These are phyloP conservation scores for Torymus auratus DNA, from an alignment of 2,888 invertebrate species.

Conservation along the genomic window DNA sequence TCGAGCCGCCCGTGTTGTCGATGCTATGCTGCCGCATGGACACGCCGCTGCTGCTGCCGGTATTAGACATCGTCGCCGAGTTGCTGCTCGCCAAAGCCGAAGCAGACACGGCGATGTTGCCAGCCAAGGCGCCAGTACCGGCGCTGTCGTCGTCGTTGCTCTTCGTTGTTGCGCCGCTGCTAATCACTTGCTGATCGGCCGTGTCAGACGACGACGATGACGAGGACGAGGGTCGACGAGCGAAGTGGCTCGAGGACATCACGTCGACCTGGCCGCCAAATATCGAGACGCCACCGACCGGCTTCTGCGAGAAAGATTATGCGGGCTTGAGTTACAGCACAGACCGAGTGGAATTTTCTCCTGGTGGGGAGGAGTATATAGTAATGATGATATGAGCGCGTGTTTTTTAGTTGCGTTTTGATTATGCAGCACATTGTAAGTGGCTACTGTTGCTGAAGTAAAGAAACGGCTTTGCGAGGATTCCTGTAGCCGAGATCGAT, in stretches of 20 bases:
- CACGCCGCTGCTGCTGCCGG: slow-evolving; percentile 67
- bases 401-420: neutral
- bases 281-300: slow-evolving; percentile 80
- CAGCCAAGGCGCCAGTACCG: slow-evolving; percentile 7
- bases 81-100: slow-evolving; percentile 2
- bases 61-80: neutral
- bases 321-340: too few species aligned
- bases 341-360: too few species aligned
- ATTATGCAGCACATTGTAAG: neutral
- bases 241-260: slow-evolving; percentile 63
- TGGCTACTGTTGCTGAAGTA: neutral
- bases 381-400: too few species aligned
- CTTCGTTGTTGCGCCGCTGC: too few species aligned
- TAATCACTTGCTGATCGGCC: neutral
- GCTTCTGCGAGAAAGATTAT: slow-evolving; percentile 77
- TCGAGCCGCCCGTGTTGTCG: slow-evolving; percentile 58
- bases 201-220: slow-evolving; percentile 32
- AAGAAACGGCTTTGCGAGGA: too few species aligned
- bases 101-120: slow-evolving; percentile 16
- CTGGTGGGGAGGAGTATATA: too few species aligned
- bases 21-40: slow-evolving; percentile 65
- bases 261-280: slow-evolving; percentile 78
- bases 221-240: slow-evolving; percentile 56
- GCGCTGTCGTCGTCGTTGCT: slow-evolving; percentile 6
- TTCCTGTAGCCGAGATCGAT: too few species aligned